These are phyloP conservation scores for Andrena haemorrhoa DNA, from an alignment of 2,888 invertebrate genomes.

Conservation along the genomic window DNA sequence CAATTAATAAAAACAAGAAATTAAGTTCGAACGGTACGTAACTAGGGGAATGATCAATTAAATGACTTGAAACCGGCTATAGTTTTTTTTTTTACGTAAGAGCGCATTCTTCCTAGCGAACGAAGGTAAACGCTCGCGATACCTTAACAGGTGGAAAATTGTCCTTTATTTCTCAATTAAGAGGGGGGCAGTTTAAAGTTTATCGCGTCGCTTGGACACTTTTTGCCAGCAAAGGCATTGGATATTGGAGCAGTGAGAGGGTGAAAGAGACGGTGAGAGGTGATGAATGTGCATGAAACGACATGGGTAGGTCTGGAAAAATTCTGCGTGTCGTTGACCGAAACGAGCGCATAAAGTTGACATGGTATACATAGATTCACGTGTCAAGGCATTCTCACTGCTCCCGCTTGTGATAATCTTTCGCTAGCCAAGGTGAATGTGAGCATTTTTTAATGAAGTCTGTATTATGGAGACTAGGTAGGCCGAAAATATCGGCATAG, in stretches of 20 bases:
- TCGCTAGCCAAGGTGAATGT: conserved; percentile 37
- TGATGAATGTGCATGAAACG: conserved; percentile 51
- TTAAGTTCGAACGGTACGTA: conserved; percentile 13
- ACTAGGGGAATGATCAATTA: conserved; percentile 25
- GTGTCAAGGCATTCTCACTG: conserved; percentile 30
- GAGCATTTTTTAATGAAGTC: conserved; percentile 18
- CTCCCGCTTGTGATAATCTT: conserved; percentile 26
- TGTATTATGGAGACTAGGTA: background rate
- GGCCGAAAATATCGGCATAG: conserved; percentile 9
- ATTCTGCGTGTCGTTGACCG: conserved; percentile 14
- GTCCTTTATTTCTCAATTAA: conserved; percentile 71
- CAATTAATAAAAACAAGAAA: conserved; percentile 36
- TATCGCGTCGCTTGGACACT: conserved; percentile 45
- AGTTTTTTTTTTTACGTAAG: conserved; percentile 52
- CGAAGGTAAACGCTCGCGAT: conserved; percentile 53
- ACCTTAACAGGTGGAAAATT: conserved; percentile 64
- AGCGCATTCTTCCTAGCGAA: conserved; percentile 56
- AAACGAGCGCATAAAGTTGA: conserved; percentile 45
- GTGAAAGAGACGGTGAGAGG: conserved; percentile 51
- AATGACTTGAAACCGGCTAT: conserved; percentile 39
- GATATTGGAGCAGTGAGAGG: conserved; percentile 54
- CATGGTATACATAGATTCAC: conserved; percentile 35
- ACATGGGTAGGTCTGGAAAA: conserved; percentile 25
- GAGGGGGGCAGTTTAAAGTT: conserved; percentile 51
- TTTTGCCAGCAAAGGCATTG: conserved; percentile 49